Percentiles rank a stretch among this genome's conserved stretches.
These are phyloP conservation scores for Pitta sordida DNA, from an alignment of 2,113 vertebrate genomes.

Conservation along the genomic window DNA sequence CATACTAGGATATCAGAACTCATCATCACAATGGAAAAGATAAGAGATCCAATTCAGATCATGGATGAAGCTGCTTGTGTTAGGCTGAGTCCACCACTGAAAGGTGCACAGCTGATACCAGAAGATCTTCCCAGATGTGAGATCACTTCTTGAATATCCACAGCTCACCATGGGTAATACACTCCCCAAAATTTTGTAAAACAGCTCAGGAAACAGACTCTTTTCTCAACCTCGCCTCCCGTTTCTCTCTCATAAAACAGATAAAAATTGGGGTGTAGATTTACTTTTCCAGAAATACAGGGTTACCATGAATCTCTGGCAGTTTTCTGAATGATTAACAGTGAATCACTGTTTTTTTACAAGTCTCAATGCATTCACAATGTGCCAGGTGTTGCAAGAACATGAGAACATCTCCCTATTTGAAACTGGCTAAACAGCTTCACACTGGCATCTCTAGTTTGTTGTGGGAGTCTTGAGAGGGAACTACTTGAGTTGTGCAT, in stretches of 20 bases:
- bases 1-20: neutral
- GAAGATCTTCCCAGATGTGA: neutral
- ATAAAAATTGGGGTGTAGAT: neutral
- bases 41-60: neutral
- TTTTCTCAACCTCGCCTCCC: neutral
- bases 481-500: neutral
- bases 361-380: constrained; percentile 51
- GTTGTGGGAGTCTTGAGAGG: neutral
- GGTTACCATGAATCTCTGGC: neutral
- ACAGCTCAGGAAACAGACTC: neutral
- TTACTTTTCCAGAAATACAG: constrained; percentile 8
- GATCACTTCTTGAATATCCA: neutral
- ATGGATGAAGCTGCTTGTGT: neutral
- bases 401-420: constrained; percentile 22
- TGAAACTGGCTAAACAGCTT: constrained; percentile 53
- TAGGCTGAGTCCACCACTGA: neutral
- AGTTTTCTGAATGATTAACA: constrained; percentile 55
- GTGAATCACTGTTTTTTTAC: constrained; percentile 69
- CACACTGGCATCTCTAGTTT: neutral
- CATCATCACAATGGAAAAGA: neutral
- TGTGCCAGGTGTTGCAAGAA: constrained; percentile 63
- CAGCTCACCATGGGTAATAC: neutral
- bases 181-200: neutral
- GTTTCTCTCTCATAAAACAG: constrained; percentile 7
- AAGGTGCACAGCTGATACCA: neutral